These are phyloP conservation scores for Amblyopsis hoosieri DNA, from an alignment of 2,797 vertebrate genomes.

Conservation along the genomic window DNA sequence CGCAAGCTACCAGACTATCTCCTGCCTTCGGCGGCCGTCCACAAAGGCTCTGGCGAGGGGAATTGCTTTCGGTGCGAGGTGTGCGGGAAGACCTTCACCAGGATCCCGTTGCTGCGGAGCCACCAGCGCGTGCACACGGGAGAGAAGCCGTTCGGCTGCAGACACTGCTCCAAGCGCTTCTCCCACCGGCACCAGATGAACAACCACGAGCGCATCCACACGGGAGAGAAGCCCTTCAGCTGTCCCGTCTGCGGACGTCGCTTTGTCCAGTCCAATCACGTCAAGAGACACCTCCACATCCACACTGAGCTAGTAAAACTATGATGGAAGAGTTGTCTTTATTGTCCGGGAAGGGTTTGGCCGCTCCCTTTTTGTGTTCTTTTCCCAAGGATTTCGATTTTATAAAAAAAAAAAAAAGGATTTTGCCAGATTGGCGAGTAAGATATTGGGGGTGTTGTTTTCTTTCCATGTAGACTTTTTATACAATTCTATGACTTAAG, in stretches of 20 bases:
- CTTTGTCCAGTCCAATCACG: slow-evolving; percentile 38
- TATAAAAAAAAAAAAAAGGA: too few species aligned
- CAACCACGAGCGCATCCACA: slow-evolving; percentile 35
- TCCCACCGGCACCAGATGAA: slow-evolving; percentile 30
- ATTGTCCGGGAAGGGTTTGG: too few species aligned
- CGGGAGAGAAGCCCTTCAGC: slow-evolving; percentile 30
- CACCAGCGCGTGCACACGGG: slow-evolving; percentile 40
- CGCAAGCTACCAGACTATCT: not conserved
- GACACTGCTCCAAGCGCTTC: slow-evolving; percentile 33
- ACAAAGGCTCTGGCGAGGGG: not conserved
- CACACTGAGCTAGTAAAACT: slow-evolving; percentile 2
- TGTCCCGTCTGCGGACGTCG: slow-evolving; percentile 30
- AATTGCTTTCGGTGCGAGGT: slow-evolving; percentile 18
- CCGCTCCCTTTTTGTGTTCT: too few species aligned
- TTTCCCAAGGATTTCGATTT: too few species aligned
- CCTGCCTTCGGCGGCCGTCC: not conserved
- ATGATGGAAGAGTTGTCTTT: too few species aligned
- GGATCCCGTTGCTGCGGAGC: slow-evolving; percentile 14
- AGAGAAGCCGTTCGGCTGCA: slow-evolving; percentile 36
- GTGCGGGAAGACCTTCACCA: slow-evolving; percentile 40
- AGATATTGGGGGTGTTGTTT: too few species aligned
- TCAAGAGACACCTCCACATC: slow-evolving; percentile 41
- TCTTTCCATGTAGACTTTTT: too few species aligned
- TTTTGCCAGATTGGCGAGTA: too few species aligned
- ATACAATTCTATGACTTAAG: too few species aligned